phyloP scores from a whole-genome alignment of 2,797 vertebrate genomes.

The Takifugu ocellatus region DNA sequence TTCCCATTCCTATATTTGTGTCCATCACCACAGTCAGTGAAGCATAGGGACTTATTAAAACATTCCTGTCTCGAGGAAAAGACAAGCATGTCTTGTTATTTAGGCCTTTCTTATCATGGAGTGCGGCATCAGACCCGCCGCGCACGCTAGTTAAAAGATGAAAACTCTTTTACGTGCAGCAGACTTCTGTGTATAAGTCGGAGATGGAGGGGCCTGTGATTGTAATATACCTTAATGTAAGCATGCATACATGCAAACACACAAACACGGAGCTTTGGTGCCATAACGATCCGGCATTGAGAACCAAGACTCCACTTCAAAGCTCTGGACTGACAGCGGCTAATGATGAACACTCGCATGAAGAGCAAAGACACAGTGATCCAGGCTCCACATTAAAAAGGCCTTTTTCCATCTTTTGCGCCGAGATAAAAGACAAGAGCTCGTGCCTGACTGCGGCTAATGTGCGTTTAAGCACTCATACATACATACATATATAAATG shows the following conservation, averaged over 20 bases:
- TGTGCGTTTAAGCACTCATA: constrained; percentile 68
- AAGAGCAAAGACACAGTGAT: constrained; percentile 69
- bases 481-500: constrained; percentile 61
- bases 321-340: constrained; percentile 65
- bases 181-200: constrained; percentile 3
- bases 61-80: constrained; percentile 20
- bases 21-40: constrained; percentile 38
- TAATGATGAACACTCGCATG: constrained; percentile 73
- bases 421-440: constrained; percentile 63
- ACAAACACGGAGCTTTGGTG: constrained; percentile 43
- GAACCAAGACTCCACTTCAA: constrained; percentile 70
- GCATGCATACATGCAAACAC: constrained; percentile 35
- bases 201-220: neutral
- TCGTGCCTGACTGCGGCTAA: constrained; percentile 51
- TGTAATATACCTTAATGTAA: constrained; percentile 2
- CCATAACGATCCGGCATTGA: constrained; percentile 53
- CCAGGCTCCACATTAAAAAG: constrained; percentile 58
- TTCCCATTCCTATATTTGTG: constrained; percentile 31
- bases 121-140: constrained; percentile 32
- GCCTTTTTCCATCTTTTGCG: constrained; percentile 56
- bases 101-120: constrained; percentile 25
- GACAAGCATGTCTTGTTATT: constrained; percentile 22
- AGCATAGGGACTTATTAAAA: constrained; percentile 42
- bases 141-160: constrained; percentile 34
- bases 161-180: constrained; percentile 18